Percentiles rank a stretch among this genome's conserved stretches.
Conservation (phyloP, 2,113 vertebrate species). For the Oncorhynchus gorbuscha region DNA sequence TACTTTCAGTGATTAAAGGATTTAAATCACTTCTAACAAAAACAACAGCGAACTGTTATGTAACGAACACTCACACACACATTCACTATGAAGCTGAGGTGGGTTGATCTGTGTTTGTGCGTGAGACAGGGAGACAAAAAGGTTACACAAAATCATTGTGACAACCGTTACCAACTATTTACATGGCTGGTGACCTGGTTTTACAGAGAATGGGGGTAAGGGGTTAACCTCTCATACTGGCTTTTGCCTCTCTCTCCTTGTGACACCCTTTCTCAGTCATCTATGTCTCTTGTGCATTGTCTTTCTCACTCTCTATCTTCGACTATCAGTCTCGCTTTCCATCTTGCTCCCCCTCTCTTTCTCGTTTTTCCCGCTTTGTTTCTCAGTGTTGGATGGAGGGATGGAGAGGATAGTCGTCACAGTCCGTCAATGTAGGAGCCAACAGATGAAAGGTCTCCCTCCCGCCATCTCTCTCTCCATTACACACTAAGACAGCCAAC, state of each 20-base stretch:
- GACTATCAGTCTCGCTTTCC: no score
- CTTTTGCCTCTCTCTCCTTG: background rate
- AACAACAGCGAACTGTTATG: background rate
- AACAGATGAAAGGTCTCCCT: slow-evolving; percentile 13
- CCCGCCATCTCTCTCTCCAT: background rate
- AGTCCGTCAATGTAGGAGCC: slow-evolving; percentile 37
- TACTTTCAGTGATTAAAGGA: background rate
- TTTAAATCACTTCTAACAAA: background rate
- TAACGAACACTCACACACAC: background rate
- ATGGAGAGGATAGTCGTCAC: slow-evolving; percentile 42
- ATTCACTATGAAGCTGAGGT: background rate
- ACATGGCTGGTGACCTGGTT: slow-evolving; percentile 13
- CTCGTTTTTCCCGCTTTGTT: no score
- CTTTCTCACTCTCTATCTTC: no score
- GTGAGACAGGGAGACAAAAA: background rate
- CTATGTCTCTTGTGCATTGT: no score
- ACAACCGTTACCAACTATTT: slow-evolving; percentile 2
- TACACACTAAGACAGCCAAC: slow-evolving; percentile 1
- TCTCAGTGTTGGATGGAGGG: slow-evolving; percentile 15
- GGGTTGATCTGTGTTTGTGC: background rate
- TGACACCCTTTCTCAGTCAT: background rate
- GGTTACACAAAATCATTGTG: slow-evolving; percentile 13
- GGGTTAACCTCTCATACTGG: background rate
- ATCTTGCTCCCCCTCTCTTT: background rate
- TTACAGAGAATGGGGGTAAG: background rate